Percentiles rank a stretch among this genome's conserved stretches.
These are phyloP conservation scores for Fopius arisanus DNA, from an alignment of 1,140 invertebrate species.

Conservation along the genomic window DNA sequence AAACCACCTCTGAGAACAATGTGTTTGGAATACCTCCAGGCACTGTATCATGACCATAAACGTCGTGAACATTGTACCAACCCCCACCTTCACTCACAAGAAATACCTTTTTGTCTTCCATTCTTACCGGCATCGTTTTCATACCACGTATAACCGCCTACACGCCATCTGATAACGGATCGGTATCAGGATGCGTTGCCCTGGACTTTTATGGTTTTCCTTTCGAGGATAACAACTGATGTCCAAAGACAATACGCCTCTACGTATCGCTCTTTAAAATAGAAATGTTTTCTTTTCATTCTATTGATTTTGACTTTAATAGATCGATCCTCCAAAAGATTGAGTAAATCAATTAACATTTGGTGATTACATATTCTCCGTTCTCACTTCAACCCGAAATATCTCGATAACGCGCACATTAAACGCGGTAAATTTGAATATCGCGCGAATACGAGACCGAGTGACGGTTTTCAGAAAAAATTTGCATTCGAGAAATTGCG, in stretches of 20 bases:
- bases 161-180: constrained; percentile 47
- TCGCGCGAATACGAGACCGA: no score
- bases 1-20: constrained; percentile 5
- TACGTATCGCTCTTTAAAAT: no score
- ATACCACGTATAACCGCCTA: constrained; percentile 37
- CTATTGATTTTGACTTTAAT: no score
- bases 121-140: constrained; percentile 44
- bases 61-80: not conserved
- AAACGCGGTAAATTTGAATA: no score
- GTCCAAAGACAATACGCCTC: not conserved
- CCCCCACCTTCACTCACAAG: not conserved
- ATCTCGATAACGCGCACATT: no score
- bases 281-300: no score
- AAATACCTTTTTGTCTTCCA: constrained; percentile 32
- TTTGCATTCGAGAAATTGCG: no score
- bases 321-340: no score
- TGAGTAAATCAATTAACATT: no score
- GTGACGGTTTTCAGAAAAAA: no score
- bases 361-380: no score
- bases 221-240: not conserved
- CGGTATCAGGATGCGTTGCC: constrained; percentile 45
- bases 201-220: constrained; percentile 39
- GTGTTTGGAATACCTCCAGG: constrained; percentile 2
- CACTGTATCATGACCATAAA: constrained; percentile 13
- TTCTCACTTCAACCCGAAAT: no score